Conservation (phyloP, 2,888 invertebrate genomes). For the Cepaea hortensis region DNA sequence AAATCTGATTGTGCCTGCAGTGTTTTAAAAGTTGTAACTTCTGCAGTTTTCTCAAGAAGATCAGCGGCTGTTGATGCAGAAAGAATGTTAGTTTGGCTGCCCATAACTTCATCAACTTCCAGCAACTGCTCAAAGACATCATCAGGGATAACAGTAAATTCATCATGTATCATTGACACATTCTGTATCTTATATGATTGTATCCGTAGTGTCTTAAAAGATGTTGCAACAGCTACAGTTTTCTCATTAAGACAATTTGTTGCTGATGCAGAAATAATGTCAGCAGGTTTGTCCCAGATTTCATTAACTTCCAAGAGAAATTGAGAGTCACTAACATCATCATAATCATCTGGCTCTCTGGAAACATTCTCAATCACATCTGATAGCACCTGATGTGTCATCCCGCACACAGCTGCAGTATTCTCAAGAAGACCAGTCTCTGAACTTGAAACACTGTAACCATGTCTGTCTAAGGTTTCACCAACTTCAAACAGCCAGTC, state of each 20-base stretch:
- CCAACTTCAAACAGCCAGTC: slow-evolving; percentile 27
- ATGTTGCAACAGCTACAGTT: no score
- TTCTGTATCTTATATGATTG: neutral
- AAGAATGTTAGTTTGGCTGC: neutral
- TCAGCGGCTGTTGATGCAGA: neutral
- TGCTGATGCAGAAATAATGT: neutral
- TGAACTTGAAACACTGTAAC: neutral
- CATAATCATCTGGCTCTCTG: no score
- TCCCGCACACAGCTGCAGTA: no score
- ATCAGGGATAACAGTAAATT: slow-evolving; percentile 25
- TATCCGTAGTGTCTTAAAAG: no score
- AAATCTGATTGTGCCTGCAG: no score
- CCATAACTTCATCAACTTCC: slow-evolving; percentile 33
- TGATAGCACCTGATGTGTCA: no score
- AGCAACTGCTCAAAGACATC: slow-evolving; percentile 30
- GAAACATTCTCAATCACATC: no score
- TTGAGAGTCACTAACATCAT: neutral
- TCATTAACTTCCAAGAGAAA: slow-evolving; percentile 32
- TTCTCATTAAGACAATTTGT: no score
- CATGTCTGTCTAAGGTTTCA: slow-evolving; percentile 31
- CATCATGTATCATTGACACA: neutral
- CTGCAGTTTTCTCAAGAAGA: no score
- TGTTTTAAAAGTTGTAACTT: no score
- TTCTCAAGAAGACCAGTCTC: no score
- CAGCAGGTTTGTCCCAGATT: neutral